phyloP scores from a whole-genome alignment of 2,888 invertebrate species.

The Geotrupes spiniger region DNA sequence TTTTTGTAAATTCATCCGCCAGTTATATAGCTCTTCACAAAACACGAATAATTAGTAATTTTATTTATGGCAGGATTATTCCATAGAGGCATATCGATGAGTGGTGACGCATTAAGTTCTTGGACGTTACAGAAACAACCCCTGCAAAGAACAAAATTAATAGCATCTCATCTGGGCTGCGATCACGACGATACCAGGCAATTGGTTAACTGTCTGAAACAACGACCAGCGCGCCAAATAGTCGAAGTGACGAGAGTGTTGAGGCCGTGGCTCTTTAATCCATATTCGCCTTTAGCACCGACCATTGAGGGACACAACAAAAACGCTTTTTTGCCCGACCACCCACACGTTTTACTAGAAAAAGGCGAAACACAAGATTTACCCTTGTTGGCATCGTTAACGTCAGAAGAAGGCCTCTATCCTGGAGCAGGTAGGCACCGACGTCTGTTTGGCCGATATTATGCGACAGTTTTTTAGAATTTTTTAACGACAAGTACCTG shows the following conservation, averaged over 20 bases:
- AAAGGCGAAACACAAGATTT: conserved; percentile 58
- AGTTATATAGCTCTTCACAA: neutral
- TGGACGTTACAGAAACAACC: conserved; percentile 54
- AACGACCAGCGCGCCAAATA: conserved; percentile 57
- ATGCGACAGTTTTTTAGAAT: conserved; percentile 38
- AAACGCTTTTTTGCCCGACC: conserved; percentile 56
- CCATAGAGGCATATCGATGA: conserved; percentile 61
- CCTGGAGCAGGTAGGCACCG: conserved; percentile 59
- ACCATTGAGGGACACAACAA: conserved; percentile 54
- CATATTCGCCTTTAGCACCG: conserved; percentile 67
- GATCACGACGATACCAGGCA: conserved; percentile 51
- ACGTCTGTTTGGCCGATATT: too few species aligned
- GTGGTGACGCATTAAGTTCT: conserved; percentile 63
- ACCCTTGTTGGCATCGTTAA: conserved; percentile 65
- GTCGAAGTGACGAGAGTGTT: conserved; percentile 49
- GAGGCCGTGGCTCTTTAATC: conserved; percentile 41
- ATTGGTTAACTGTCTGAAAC: conserved; percentile 61
- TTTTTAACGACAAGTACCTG: conserved; percentile 27
- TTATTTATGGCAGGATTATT: conserved; percentile 50
- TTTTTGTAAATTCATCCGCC: too few species aligned
- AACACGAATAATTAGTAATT: too few species aligned
- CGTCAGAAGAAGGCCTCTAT: conserved; percentile 67
- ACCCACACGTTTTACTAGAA: conserved; percentile 59
- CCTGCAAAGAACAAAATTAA: conserved; percentile 56
- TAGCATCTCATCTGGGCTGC: conserved; percentile 61